Base-by-base conservation (phyloP, 37 sponge, comb jelly and placozoan genomes). In the Geodia barretti region DNA sequence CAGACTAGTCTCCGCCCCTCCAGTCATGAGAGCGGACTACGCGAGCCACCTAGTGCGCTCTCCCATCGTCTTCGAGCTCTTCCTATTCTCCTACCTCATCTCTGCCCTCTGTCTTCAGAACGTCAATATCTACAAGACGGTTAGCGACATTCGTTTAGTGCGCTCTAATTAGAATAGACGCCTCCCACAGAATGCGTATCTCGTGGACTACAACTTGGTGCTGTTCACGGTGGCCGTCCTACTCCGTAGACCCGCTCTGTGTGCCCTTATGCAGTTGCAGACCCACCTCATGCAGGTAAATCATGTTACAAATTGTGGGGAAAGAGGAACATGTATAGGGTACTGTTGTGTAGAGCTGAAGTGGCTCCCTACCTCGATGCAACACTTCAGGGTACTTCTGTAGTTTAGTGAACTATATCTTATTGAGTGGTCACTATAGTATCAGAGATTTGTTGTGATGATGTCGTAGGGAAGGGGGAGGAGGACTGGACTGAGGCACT, bases 91-190 rank as follows among this genome's bases (percentile, higher is more conserved):
- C 21, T 92, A 88, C 75, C 82, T 92, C 9, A 71, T 80, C 26
- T 63, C 69, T 19, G 84, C 84, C 37, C 61, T 84, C 21, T 32
- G 80, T 19, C 72, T 88, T 19, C 93, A 92, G 58, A 92, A 84
- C n/a, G 61, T 92, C 41, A 92, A 92, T 67, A 78, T 92, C 24
- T 92, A 92, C 77, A 92, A 88, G 64, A 73, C 75, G 58, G 93
- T 92, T 11, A 76, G 92, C 69, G 62, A 5, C 1, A 47, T 20
- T 77, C 17, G 29, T 25, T 3, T 68, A 79, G 79, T 78, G 86
- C 37, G 73, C 74, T 26, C 68, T 79, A 86, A 36, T 80, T 75
- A 75, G 81, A 80, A 63, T 64, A 39, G 7, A 4, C 32, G 4
- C 76, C 59, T 34, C 37, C 28, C 39, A 7, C 77, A 92, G 93